Evolutionary conservation across 2,888 invertebrate species (phyloP), one percentile per base, ranked within the genome.

Genomic region (Eupithecia tripunctaria): DNA sequence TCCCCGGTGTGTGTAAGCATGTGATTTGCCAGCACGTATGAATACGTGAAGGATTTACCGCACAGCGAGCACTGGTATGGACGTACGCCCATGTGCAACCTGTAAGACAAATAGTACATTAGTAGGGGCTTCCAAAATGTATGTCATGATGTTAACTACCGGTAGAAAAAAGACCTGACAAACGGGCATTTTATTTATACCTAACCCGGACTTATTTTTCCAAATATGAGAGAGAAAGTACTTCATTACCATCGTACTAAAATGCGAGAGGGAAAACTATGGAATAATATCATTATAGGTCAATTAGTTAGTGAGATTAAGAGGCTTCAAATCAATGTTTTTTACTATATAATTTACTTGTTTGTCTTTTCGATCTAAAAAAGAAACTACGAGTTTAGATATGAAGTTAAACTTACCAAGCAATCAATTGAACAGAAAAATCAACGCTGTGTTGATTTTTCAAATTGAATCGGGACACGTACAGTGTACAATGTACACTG

Each of bases 1-100:
- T 94, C 94, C 0, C 95, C 95, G 0, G 95, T 95, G 76, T 95
- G 95, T 0, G 95, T 95, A 18, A 95, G 89, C 95, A 95, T 95
- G 76, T 95, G 95, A 73, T 95, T 95, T 27, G 94, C 91, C 25
- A 95, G 84, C 75, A 95, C 95, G 73, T 95, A 95, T 0, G 95
- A 95, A 71, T 95, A 95, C 0, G 94, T 95, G 82, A 95, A 95
- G 0, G 93, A 88, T 70, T 95, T 95, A 70, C 93, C 93, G 78
- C 95, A 95, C 21, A 95, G 83, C 15, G 92, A 88, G 64, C 95
- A 95, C 75, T 94, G 92, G 84, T 95, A 95, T 25, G 95, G 95
- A 5, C 94, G 91, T 0, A 95, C 88, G 2, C 95, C 95, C 91
- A 95, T 91, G 79, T 95, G 95, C 64, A 95, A 88, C 80, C 95